Conservation (phyloP, 2,888 invertebrate species). For the Myathropa florea region DNA sequence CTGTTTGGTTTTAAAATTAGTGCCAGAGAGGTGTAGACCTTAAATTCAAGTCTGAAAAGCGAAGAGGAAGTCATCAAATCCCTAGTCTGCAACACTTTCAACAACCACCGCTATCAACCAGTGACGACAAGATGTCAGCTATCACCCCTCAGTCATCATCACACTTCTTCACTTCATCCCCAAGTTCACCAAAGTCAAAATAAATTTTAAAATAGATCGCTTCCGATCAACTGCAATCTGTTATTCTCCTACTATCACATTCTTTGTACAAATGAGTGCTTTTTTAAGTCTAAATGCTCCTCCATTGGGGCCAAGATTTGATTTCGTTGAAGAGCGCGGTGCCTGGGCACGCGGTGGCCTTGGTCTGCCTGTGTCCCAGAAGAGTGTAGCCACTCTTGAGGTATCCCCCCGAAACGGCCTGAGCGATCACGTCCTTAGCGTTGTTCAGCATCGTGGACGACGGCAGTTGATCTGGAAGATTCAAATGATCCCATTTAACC, state of each 20-base stretch:
- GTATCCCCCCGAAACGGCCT: constrained; percentile 83
- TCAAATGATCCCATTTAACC: neutral
- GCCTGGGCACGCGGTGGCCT: constrained; percentile 86
- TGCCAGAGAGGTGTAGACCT: too few relatives aligned
- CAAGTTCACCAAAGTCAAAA: neutral
- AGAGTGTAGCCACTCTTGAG: constrained; percentile 83
- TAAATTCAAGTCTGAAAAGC: too few relatives aligned
- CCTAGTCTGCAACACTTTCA: neutral
- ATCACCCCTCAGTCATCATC: neutral
- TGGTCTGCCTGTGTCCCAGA: constrained; percentile 85
- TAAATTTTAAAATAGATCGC: neutral
- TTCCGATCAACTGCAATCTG: neutral
- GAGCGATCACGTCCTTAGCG: constrained; percentile 83
- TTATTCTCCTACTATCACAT: neutral
- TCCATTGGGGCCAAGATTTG: constrained; percentile 84
- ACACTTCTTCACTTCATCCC: neutral
- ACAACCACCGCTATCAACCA: neutral
- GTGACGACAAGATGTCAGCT: neutral
- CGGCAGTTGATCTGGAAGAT: constrained; percentile 78
- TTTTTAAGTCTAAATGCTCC: constrained; percentile 68
- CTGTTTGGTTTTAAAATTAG: too few relatives aligned
- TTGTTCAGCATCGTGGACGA: constrained; percentile 83
- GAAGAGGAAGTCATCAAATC: too few relatives aligned
- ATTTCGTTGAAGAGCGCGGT: constrained; percentile 83
- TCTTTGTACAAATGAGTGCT: neutral